These are phyloP conservation scores for Parnassius apollo DNA, from an alignment of 2,888 invertebrate genomes.

Conservation along the genomic window DNA sequence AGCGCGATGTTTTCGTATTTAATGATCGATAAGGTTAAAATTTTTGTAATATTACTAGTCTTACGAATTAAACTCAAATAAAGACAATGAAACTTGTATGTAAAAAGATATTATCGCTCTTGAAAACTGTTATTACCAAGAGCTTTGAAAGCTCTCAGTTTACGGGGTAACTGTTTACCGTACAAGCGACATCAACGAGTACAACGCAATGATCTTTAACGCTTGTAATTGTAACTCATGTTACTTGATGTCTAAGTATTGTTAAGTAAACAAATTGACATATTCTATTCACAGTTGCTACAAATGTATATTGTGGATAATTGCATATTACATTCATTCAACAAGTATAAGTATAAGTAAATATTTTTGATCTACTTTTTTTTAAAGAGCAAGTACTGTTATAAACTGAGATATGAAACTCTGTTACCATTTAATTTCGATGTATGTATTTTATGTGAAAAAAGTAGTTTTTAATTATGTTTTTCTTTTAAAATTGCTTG, in stretches of 20 bases:
- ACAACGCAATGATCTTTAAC: slow-evolving; percentile 3
- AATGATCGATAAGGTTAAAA: too few relatives aligned
- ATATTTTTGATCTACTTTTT: not conserved
- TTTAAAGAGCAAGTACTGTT: too few relatives aligned
- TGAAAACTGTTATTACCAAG: not conserved
- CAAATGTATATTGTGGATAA: slow-evolving; percentile 6
- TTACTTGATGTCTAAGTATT: slow-evolving; percentile 17
- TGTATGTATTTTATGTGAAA: too few relatives aligned
- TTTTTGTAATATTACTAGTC: too few relatives aligned
- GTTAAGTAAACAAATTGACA: slow-evolving; percentile 16
- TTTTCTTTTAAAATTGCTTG: too few relatives aligned
- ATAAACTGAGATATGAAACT: too few relatives aligned
- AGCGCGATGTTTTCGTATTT: too few relatives aligned
- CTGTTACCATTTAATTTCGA: too few relatives aligned
- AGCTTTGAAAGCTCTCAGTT: not conserved
- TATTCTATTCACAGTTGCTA: slow-evolving; percentile 12
- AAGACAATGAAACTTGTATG: too few relatives aligned
- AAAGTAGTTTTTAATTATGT: too few relatives aligned
- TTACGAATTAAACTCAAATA: too few relatives aligned
- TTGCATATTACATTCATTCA: not conserved
- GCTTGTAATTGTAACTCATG: slow-evolving; percentile 18
- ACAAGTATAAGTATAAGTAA: slow-evolving; percentile 5
- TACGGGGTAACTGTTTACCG: slow-evolving; percentile 20
- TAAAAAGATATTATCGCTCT: too few relatives aligned
- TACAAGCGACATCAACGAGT: slow-evolving; percentile 61